Base-by-base conservation (phyloP, 2,113 vertebrate genomes). In the Rhea americana region DNA sequence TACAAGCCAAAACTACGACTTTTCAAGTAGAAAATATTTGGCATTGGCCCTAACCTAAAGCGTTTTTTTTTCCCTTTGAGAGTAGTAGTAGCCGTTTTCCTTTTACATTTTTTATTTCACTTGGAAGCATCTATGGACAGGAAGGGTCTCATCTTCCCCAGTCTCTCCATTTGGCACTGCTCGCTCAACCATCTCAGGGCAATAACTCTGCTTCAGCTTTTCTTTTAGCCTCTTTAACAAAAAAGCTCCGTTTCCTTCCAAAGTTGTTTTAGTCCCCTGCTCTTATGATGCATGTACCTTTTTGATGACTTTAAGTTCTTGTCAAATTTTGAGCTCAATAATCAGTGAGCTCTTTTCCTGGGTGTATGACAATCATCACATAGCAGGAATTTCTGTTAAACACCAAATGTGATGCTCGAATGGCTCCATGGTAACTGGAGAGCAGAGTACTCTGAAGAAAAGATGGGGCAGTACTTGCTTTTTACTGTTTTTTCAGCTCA, bases 21-120 rank as follows among this genome's bases (percentile, higher is more conserved):
- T 66, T n/a, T 28, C 39, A 53, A 66, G 8, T 1, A 61, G 24
- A 19, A 79, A 65, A 48, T 58, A 71, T 35, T 76, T 87, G 45
- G 0, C 19, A 43, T 73, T 59, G 15, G 37, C 3, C 5, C 6
- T 63, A 67, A 68, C 3, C 0, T 2, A 9, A 56, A 56, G 55
- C 59, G 2, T 59, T 47, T 26, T 63, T 63, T 59, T 87, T 82
- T 62, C 32, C 72, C 22, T 59, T 62, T 56, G 61, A 68, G 12
- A 4, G 4, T 18, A 19, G 19, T 7, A 56, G 26, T 8, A 75
- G 5, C 6, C 1, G 21, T 66, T 89, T 82, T 56, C 9, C 8
- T 62, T 91, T 62, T 43, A 3, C 2, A 32, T 30, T 15, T 3
- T 72, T 19, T 55, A 1, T 71, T 74, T 19, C 10, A 0, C 68